These are phyloP conservation scores for Micromys minutus DNA, from an alignment of 2,113 vertebrate species.

Conservation along the genomic window DNA sequence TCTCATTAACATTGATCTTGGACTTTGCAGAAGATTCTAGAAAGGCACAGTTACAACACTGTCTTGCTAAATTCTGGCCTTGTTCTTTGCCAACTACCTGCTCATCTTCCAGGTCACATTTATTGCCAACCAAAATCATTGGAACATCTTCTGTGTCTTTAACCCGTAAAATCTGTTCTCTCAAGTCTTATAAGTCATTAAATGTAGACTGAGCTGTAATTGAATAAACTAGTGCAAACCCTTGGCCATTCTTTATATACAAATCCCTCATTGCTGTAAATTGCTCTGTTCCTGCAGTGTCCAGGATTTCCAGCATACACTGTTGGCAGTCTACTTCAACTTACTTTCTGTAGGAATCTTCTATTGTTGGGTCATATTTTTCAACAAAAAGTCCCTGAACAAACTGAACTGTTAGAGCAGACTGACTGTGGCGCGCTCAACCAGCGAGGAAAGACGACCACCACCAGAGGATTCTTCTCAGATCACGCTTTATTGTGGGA, in stretches of 20 bases:
- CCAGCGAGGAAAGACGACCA: too few relatives aligned
- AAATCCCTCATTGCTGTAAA: slow-evolving; percentile 99
- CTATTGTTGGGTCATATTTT: too few relatives aligned
- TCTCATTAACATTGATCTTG: too few relatives aligned
- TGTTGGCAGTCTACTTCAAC: slow-evolving; percentile 99
- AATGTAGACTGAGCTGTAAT: slow-evolving; percentile 99
- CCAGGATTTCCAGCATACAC: too few relatives aligned
- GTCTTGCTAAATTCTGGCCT: slow-evolving; percentile 98
- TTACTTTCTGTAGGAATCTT: slow-evolving; percentile 87
- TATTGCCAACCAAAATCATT: slow-evolving; percentile 99
- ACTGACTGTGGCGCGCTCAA: too few relatives aligned
- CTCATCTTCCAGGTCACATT: slow-evolving; percentile 99
- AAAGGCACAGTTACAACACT: slow-evolving; percentile 99
- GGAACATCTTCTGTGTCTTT: slow-evolving; percentile 99
- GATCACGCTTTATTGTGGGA: too few relatives aligned
- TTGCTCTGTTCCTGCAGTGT: too few relatives aligned
- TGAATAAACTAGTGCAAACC: slow-evolving; percentile 99
- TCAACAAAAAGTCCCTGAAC: too few relatives aligned
- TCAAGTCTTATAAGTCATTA: slow-evolving; percentile 98
- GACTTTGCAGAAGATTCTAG: slow-evolving; percentile 99
- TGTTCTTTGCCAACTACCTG: slow-evolving; percentile 99
- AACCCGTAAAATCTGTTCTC: slow-evolving; percentile 99
- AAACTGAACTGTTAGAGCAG: slow-evolving; percentile 87
- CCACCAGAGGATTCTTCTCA: too few relatives aligned
- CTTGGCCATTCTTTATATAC: slow-evolving; percentile 99